Percentiles rank a stretch among this genome's conserved stretches.
phyloP scores from a whole-genome alignment of 2,797 vertebrate species.

The Psittacula echo region DNA sequence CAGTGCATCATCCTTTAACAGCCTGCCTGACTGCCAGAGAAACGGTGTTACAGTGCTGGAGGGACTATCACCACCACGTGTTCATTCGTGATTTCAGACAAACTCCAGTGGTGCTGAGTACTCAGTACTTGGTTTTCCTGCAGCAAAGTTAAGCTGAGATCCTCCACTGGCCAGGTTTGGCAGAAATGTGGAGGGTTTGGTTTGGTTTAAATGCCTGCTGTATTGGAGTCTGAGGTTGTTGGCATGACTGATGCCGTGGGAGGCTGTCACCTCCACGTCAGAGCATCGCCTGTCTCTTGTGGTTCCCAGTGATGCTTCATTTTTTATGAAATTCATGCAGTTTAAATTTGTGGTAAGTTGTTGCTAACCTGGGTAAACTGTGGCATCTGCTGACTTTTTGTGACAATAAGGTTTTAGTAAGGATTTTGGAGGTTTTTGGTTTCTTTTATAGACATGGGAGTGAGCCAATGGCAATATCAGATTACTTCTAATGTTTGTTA shows the following conservation, averaged over 20 bases:
- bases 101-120: neutral
- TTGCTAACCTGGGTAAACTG: neutral
- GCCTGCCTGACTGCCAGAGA: neutral
- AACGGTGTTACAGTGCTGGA: neutral
- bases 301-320: neutral
- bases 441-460: neutral
- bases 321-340: neutral
- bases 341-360: neutral
- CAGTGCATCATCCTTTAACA: neutral
- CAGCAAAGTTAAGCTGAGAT: neutral
- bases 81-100: neutral
- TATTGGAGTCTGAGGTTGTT: neutral
- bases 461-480: neutral
- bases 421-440: neutral
- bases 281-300: neutral
- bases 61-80: neutral
- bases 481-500: conserved; percentile 18
- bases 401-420: neutral
- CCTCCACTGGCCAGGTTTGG: neutral
- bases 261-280: neutral
- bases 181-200: neutral
- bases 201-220: neutral
- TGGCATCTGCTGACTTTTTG: neutral
- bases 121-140: neutral
- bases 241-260: neutral